Evolutionary conservation across 2,797 vertebrate species (phyloP), one percentile per base, ranked within the genome.

Genomic region (Semotilus atromaculatus): DNA sequence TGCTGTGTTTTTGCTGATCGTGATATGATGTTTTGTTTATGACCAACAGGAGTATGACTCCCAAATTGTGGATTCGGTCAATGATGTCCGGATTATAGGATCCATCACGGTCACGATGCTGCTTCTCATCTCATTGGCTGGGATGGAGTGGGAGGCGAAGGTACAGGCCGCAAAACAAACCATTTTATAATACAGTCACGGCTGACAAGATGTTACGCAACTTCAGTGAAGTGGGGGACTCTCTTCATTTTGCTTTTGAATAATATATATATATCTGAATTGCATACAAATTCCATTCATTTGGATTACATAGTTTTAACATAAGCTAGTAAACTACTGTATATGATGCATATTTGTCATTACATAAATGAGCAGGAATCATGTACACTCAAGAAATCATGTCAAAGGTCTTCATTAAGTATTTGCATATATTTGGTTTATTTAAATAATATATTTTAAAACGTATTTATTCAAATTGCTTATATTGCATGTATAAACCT

Each of bases 121-220:
- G 43, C 90, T 96, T 34, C 66, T 93, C 38, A 92, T 96, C 45
- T 93, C 93, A 19, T 38, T 96, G 86, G 94, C 94, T 80, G 93
- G 94, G 80, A 93, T 96, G 93, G 94, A 94, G 85, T 96, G 95
- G 95, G 94, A 94, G 81, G 93, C 94, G 21, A 95, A 96, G 93
- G 94, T 95, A 86, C 83, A n/a, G 34, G 48, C 29, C 11, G 51
- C 36, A 55, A 64, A 29, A 29, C 26, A 77, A 68, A 19, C 10
- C 58, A 11, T 60, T 21, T 74, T 21, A 40, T 23, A 29, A 13
- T 48, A 14, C 1, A 74, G 10, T 43, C n/a, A 21, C 16, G 21
- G 16, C 18, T 26, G 26, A 9, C 21, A 11, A 38, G 31, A n/a
- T 45, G n/a, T 18, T 9, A 71, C 2, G 3, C n/a, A 43, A 18